Conservation (phyloP, 2,888 invertebrate genomes). For the Meghimatium bilineatum region DNA sequence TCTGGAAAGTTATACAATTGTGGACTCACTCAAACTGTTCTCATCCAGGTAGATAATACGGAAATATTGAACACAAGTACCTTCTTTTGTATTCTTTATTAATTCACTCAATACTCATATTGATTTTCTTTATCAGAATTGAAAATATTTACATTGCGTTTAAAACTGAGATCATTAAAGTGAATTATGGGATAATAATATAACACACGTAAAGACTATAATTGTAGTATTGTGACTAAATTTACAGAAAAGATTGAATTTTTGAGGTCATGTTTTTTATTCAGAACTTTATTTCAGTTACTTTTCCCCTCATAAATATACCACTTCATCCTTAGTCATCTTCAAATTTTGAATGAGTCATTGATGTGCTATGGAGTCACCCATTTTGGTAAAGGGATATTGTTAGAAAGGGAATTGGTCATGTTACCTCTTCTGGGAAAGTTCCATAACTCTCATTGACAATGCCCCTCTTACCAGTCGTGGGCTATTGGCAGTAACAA, state of each 20-base stretch:
- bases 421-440: constrained; percentile 47
- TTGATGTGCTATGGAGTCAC: background rate
- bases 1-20: background rate
- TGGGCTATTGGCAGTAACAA: constrained; percentile 30
- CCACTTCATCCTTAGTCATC: background rate
- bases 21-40: constrained; percentile 14
- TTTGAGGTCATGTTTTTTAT: too few relatives aligned
- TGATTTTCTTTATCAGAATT: background rate
- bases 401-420: constrained; percentile 11
- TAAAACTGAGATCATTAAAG: too few relatives aligned
- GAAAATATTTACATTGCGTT: background rate
- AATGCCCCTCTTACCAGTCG: constrained; percentile 47
- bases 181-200: too few relatives aligned
- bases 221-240: too few relatives aligned
- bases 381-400: background rate
- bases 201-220: too few relatives aligned
- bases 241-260: too few relatives aligned
- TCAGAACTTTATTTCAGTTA: too few relatives aligned
- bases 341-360: constrained; percentile 37
- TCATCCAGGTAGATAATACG: background rate
- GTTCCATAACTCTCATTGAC: constrained; percentile 48
- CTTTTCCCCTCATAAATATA: too few relatives aligned
- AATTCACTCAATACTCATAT: background rate
- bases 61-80: background rate
- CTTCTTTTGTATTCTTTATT: background rate